Evolutionary conservation across 2,888 invertebrate species (phyloP).

Genomic region (Tipula unca): DNA sequence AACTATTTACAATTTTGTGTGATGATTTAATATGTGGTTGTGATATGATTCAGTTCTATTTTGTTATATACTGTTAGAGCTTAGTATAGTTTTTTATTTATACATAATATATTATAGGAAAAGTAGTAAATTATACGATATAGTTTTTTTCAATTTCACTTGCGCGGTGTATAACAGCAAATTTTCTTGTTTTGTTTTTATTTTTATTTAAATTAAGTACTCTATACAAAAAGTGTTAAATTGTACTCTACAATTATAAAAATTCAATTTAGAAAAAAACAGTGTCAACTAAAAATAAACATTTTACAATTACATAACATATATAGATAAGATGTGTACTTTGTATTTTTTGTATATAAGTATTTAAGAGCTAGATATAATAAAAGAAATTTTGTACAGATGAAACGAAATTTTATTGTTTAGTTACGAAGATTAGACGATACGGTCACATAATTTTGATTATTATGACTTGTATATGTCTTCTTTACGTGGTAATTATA

Average conservation of each 20-base stretch:
- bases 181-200: background rate
- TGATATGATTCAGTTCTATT: background rate
- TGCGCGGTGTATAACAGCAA: background rate
- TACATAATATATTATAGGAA: background rate
- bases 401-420: background rate
- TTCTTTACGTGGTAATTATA: background rate
- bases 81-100: background rate
- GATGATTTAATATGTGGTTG: background rate
- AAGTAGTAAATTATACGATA: too few species aligned
- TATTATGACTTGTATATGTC: conserved; percentile 18
- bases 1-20: conserved; percentile 3
- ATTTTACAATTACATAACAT: background rate
- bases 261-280: background rate
- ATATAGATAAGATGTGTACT: background rate
- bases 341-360: background rate
- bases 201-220: background rate
- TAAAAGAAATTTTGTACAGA: background rate
- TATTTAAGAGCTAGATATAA: background rate
- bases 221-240: background rate
- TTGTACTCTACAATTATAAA: background rate
- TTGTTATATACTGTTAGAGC: background rate
- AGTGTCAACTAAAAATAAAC: background rate
- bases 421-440: background rate
- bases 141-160: background rate
- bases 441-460: conserved; percentile 16